Base-by-base conservation (phyloP, 2,888 invertebrate species). In the Pachliopta kotzebuea region DNA sequence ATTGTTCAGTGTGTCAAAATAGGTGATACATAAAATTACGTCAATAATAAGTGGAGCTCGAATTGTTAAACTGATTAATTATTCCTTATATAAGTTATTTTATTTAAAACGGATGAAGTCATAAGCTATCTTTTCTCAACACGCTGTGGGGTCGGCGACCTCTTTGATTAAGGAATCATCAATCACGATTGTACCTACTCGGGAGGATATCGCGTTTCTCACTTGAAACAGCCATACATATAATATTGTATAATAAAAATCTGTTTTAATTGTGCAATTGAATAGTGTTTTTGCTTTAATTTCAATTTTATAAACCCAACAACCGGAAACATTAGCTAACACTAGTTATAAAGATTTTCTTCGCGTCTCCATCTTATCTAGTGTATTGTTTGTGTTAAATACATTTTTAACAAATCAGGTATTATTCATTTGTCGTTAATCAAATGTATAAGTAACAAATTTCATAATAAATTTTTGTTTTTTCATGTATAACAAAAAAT, bases 141-240 rank as follows among this genome's bases (percentile, higher is more conserved):
- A 72, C 66, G 69, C 71, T 65, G 73, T 75, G 64, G 71, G 86
- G 84, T 87, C 82, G 76, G 71, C 75, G 86, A 88, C 85, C 85
- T 76, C 71, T 76, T 80, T 88, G 87, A 89, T 89, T 88, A 86
- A 88, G 84, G 85, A 81, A 85, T 87, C 85, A 88, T 89, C 87
- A 89, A 89, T 89, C 89, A 87, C 83, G 78, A 80, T 79, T 77
- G 73, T 66, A 78, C 76, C 72, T 76, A 78, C 73, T 76, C 73
- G 74, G 76, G 80, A 76, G 78, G 71, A 81, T 85, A 86, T 88
- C 83, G 75, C 78, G 78, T 89, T 85, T 85, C 86, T 80, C 79
- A 83, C 77, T 69, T 52, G 50, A 52, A 52, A 52, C 21, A 52
- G 50, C 21, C 20, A n/a, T 45, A n/a, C n/a, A n/a, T n/a, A 45